These are phyloP conservation scores for Ormyrus pomaceus DNA, from an alignment of 2,888 invertebrate genomes.

Conservation along the genomic window DNA sequence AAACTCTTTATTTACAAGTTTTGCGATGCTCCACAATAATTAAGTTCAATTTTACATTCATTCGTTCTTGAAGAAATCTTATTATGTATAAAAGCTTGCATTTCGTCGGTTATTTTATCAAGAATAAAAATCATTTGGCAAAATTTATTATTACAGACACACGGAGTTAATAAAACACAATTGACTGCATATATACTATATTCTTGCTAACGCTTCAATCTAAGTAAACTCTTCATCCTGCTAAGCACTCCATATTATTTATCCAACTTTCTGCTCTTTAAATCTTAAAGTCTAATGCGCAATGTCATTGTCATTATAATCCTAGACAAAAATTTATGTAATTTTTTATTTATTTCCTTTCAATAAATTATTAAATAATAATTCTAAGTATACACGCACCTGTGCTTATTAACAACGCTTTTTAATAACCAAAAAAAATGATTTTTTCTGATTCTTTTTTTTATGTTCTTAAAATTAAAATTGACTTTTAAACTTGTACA, in stretches of 20 bases:
- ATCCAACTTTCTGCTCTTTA: not conserved
- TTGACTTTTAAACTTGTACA: no score
- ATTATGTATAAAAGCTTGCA: conserved; percentile 2
- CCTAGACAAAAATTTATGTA: not conserved
- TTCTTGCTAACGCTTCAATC: not conserved
- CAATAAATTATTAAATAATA: no score
- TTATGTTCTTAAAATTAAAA: no score
- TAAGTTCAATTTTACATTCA: not conserved
- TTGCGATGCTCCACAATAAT: conserved; percentile 2
- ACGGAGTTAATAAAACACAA: conserved; percentile 10
- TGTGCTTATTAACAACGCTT: no score
- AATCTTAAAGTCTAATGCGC: conserved; percentile 11
- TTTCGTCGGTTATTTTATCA: conserved; percentile 6
- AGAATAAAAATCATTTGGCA: conserved; percentile 29
- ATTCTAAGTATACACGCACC: no score
- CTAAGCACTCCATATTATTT: not conserved
- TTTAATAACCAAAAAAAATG: not conserved
- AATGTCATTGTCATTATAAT: not conserved
- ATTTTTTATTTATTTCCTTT: not conserved
- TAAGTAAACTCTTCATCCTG: not conserved
- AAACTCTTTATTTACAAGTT: conserved; percentile 38
- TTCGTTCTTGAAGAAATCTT: conserved; percentile 13
- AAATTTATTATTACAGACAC: conserved; percentile 18
- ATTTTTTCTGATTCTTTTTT: no score
- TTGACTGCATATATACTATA: not conserved